Evolutionary conservation across 2,888 invertebrate species (phyloP).

Genomic region (Tuberolachnus salignus): DNA sequence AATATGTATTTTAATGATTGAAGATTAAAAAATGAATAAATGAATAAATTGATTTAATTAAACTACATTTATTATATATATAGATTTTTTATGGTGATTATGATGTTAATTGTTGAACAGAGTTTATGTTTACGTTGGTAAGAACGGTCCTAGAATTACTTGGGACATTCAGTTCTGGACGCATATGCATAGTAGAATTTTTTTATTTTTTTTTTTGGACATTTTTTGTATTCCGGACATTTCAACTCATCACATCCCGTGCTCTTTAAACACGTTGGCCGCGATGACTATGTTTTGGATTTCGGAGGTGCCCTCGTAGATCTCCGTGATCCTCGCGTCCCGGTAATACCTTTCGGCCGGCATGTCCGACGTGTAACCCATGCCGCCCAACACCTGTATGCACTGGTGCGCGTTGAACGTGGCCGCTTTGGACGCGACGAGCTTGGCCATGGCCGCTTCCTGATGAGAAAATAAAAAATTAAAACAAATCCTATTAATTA

Average conservation of each 20-base stretch:
- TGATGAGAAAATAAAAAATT: conserved; percentile 60
- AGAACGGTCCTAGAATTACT: too few species aligned
- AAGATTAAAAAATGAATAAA: too few species aligned
- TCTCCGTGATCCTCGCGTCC: conserved; percentile 96
- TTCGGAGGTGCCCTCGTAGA: conserved; percentile 97
- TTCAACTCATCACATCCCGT: conserved; percentile 62
- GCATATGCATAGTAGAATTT: too few species aligned
- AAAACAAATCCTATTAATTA: conserved; percentile 16
- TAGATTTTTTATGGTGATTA: too few species aligned
- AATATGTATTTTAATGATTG: too few species aligned
- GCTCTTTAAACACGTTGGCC: conserved; percentile 83
- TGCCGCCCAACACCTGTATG: conserved; percentile 87
- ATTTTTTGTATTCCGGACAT: too few species aligned
- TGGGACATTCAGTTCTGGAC: too few species aligned
- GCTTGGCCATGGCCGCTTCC: conserved; percentile 96
- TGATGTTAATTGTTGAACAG: too few species aligned
- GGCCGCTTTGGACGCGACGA: conserved; percentile 92
- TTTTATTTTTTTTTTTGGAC: too few species aligned
- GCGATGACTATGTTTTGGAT: conserved; percentile 93
- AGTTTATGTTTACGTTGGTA: too few species aligned
- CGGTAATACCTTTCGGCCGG: conserved; percentile 94
- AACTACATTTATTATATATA: too few species aligned
- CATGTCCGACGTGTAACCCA: conserved; percentile 96
- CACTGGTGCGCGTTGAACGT: conserved; percentile 90
- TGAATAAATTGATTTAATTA: too few species aligned